Conservation (phyloP, 2,888 invertebrate species). For the Diarsia mendica region DNA sequence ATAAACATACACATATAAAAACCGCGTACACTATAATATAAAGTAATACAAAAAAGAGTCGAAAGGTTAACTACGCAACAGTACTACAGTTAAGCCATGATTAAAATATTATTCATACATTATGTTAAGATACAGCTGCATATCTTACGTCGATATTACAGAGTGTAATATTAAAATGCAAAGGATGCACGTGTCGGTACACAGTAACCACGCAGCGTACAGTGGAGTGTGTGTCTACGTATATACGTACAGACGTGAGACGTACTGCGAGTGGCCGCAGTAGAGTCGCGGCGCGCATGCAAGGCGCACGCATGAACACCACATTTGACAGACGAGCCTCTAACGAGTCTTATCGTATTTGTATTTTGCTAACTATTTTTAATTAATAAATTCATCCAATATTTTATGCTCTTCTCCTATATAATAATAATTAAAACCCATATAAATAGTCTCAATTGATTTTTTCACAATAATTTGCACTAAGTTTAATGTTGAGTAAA, state of each 20-base stretch:
- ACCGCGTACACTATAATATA: conserved; percentile 89
- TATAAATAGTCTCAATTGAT: conserved; percentile 90
- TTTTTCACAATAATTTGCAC: conserved; percentile 90
- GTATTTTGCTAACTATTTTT: conserved; percentile 91
- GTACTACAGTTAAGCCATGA: conserved; percentile 90
- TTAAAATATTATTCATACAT: conserved; percentile 88
- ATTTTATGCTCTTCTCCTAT: conserved; percentile 88
- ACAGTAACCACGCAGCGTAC: conserved; percentile 1
- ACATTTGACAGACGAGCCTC: conserved; percentile 89
- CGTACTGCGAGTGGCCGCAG: conserved; percentile 55
- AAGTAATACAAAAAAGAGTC: conserved; percentile 90
- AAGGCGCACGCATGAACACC: conserved; percentile 66
- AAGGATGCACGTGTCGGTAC: conserved; percentile 70
- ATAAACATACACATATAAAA: conserved; percentile 91
- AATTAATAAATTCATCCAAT: conserved; percentile 91
- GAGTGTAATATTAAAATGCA: conserved; percentile 84
- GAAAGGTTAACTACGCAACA: conserved; percentile 90
- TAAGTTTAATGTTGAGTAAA: conserved; percentile 90
- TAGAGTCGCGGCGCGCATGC: conserved; percentile 64
- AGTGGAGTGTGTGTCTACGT: conserved; percentile 29
- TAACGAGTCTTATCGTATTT: conserved; percentile 90
- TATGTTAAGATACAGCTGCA: conserved; percentile 85
- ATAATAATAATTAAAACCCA: conserved; percentile 90
- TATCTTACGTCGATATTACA: conserved; percentile 85
- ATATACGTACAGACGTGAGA: conserved; percentile 9